phyloP scores from a whole-genome alignment of 2,797 vertebrate species.

The Chromobotia macracanthus region DNA sequence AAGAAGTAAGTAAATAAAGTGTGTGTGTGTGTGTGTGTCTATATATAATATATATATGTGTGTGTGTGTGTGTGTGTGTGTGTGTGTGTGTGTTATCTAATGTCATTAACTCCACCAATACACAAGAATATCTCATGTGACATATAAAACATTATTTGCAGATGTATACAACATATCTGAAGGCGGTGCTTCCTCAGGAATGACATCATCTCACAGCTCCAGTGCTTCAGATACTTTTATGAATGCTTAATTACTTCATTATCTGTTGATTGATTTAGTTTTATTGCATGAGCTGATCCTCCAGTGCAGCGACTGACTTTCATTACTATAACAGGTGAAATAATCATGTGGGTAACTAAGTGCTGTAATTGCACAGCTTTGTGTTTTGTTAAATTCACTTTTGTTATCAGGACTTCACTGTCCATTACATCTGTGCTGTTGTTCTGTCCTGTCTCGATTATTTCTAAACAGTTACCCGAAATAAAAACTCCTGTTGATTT shows the following conservation, averaged over 20 bases:
- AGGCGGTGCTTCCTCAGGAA: not conserved
- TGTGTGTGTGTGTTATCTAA: no score
- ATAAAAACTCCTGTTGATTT: no score
- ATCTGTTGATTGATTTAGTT: no score
- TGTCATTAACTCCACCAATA: not conserved
- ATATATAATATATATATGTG: no score
- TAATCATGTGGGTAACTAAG: no score
- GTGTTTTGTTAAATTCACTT: not conserved
- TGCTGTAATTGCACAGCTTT: no score
- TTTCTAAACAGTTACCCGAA: not conserved
- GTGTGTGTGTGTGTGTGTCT: not conserved
- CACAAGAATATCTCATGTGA: not conserved
- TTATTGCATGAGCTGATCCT: no score
- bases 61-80: no score
- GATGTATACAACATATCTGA: conserved; percentile 17
- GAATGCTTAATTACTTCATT: not conserved
- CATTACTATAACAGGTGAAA: no score
- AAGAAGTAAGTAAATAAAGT: conserved; percentile 34
- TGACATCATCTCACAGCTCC: not conserved
- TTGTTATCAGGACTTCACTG: not conserved
- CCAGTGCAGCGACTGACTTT: no score
- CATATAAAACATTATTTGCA: conserved; percentile 21
- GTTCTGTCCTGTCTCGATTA: not conserved
- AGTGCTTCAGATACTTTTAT: not conserved
- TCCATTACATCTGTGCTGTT: no score